Base-by-base conservation (phyloP, 2,113 vertebrate species). In the Pipa parva region DNA sequence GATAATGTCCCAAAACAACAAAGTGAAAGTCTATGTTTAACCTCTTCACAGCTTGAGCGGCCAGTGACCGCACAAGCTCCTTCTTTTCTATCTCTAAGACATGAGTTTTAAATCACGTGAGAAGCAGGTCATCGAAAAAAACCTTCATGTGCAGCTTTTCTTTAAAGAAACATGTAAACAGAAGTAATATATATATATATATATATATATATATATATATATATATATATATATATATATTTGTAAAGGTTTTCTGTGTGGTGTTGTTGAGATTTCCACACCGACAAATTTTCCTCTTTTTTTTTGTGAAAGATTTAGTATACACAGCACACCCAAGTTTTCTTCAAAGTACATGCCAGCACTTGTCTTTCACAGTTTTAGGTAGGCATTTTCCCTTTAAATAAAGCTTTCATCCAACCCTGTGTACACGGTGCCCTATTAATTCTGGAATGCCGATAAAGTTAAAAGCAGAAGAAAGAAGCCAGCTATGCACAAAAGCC, bases 391-490 rank as follows among this genome's bases (percentile, higher is more conserved):
- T 69, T 75, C 72, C 37, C 74, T 76, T 61, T 25, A n/a, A 7
- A 5, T 39, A 11, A 59, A 31, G 18, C 17, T 6, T n/a, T 39
- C 37, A 24, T 13, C 24, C 8, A 28, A 24, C 27, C 58, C 18
- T 3, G 7, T 22, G 17, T 8, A 17, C 33, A 69, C 72, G 85
- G 73, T 71, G 75, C 73, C 78, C 63, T 76, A 73, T 73, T 79
- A 79, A 24, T 87, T 80, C 74, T 87, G 83, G 77, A 85, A 10
- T 31, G 84, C 76, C 17, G 91, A 89, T 75, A 92, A 75, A 72
- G 91, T 48, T 33, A 96, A 85, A 28, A 97, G 78, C 52, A 81
- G 79, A 65, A 88, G 85, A 70, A 88, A 87, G 80, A 94, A 82
- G 24, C 81, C 75, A 72, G 79, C 88, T 63, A 84, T 12, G 29